Base-by-base conservation (phyloP, 2,888 invertebrate species). In the Platycheirus albimanus region DNA sequence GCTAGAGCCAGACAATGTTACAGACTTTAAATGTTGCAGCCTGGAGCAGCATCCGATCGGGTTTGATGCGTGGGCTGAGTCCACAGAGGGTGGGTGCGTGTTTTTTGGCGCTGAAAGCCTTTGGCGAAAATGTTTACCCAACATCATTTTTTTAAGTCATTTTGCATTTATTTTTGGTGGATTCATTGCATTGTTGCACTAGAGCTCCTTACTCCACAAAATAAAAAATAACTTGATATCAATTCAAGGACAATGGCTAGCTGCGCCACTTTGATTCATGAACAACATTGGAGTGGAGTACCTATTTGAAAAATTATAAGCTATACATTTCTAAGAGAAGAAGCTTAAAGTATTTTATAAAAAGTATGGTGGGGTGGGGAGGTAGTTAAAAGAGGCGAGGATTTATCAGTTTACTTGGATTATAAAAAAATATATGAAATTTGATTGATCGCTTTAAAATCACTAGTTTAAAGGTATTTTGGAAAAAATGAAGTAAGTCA, bases 1-100 rank as follows among this genome's bases (percentile, higher is more conserved):
- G 77, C 63, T 70, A 6, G 64, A 71, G 43, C 61, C 66, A n/a
- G n/a, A n/a, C n/a, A n/a, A n/a, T n/a, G n/a, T n/a, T n/a, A n/a
- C n/a, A n/a, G n/a, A 63, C 47, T 52, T 51, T 24, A 52, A 66
- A 52, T 45, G 11, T 41, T 45, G 15, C 54, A 47, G 75, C 72
- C 72, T 33, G 61, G 63, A 63, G 67, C 83, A 77, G 43, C 63
- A 66, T 72, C 66, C 30, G 71, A n/a, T 43, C 15, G 17, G 3
- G 13, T 11, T 8, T 41, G 56, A 63, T 83, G 78, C 69, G 83
- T 78, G 83, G 83, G 72, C 45, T 47, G n/a, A 19, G 20, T 38
- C 10, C 36, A 5, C 13, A 2, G 64, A 38, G 58, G 67, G 66
- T 72, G 83, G 69, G 72, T 83, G 63, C 49, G 52, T 64, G 7